These are phyloP conservation scores for Ceratina australensis DNA, from an alignment of 1,140 invertebrate genomes.

Conservation along the genomic window DNA sequence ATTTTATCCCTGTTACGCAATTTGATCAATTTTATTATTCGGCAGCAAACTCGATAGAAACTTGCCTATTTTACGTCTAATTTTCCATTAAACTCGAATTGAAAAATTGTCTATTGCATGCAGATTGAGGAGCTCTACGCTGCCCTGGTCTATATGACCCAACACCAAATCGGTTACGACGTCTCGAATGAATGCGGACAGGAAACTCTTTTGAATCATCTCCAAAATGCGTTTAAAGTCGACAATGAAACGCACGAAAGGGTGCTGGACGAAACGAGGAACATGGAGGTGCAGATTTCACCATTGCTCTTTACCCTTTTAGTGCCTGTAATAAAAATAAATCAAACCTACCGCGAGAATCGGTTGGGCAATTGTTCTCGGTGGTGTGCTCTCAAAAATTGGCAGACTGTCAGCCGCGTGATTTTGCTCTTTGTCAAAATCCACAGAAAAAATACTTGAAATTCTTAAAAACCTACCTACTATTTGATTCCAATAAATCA, in stretches of 20 bases:
- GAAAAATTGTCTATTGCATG: background rate
- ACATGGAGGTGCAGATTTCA: slow-evolving; percentile 83
- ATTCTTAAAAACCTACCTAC: background rate
- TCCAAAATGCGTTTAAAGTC: slow-evolving; percentile 93
- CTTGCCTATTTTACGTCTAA: too few relatives aligned
- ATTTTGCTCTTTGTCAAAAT: slow-evolving; percentile 46
- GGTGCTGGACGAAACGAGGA: slow-evolving; percentile 84
- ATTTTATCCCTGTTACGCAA: background rate
- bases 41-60: too few relatives aligned
- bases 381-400: slow-evolving; percentile 46
- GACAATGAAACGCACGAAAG: slow-evolving; percentile 86
- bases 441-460: background rate
- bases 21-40: too few relatives aligned
- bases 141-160: slow-evolving; percentile 94
- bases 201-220: slow-evolving; percentile 87
- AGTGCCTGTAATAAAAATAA: slow-evolving; percentile 53
- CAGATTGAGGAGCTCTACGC: slow-evolving; percentile 95
- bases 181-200: slow-evolving; percentile 84
- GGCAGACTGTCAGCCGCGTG: slow-evolving; percentile 55
- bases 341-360: slow-evolving; percentile 41
- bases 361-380: slow-evolving; percentile 44
- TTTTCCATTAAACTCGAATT: background rate
- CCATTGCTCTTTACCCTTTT: background rate
- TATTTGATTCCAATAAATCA: background rate
- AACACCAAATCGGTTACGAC: slow-evolving; percentile 94